Percentiles rank a stretch among this genome's conserved stretches.
Evolutionary conservation across 2,888 invertebrate genomes (phyloP).

Genomic region (Homarus gammarus): DNA sequence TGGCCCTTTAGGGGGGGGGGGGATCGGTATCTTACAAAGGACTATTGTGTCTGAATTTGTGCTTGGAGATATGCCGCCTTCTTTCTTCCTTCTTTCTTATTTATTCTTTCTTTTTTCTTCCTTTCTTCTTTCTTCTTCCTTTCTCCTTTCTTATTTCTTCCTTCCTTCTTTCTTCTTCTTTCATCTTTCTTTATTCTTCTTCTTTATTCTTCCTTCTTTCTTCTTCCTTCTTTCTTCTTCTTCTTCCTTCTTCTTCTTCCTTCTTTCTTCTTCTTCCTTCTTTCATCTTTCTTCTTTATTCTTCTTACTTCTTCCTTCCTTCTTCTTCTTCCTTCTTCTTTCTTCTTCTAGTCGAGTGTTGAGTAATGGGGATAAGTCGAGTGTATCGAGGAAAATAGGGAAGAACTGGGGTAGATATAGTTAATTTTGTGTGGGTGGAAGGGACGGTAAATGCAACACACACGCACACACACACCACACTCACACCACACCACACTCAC

Average conservation of each 20-base stretch:
- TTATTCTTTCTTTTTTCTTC: neutral
- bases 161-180: neutral
- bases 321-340: neutral
- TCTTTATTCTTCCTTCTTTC: neutral
- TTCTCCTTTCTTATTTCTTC: neutral
- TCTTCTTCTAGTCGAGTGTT: no score
- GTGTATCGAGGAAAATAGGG: neutral
- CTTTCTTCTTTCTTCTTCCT: conserved; percentile 7
- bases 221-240: neutral
- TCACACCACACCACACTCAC: no score
- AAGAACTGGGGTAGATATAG: neutral
- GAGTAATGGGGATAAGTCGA: neutral
- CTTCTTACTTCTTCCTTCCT: no score
- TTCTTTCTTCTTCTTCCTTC: neutral
- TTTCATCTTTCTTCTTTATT: neutral
- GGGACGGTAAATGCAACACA: no score
- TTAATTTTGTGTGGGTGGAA: no score
- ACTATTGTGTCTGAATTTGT: no score
- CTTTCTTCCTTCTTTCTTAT: no score
- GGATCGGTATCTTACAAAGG: no score
- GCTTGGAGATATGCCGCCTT: no score
- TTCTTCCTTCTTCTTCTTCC: neutral
- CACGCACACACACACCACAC: no score
- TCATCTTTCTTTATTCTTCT: neutral
- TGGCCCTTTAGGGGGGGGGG: no score